phyloP scores from a whole-genome alignment of 2,113 vertebrate genomes.

The Dascyllus trimaculatus region DNA sequence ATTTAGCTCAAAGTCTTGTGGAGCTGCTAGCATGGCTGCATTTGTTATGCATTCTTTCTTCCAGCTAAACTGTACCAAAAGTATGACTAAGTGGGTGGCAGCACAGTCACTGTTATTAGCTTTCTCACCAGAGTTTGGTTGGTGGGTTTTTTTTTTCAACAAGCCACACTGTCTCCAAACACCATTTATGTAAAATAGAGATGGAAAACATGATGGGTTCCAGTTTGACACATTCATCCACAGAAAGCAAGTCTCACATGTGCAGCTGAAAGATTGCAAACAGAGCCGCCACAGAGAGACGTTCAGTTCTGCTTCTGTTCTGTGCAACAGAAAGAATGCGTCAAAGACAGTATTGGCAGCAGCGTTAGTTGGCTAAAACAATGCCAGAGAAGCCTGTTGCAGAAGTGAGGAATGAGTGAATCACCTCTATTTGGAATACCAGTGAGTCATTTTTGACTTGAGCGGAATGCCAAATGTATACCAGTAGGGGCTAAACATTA shows the following conservation, averaged over 20 bases:
- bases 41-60: slow-evolving; percentile 3
- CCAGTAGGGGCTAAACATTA: slow-evolving; percentile 38
- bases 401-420: slow-evolving; percentile 77
- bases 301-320: slow-evolving; percentile 45
- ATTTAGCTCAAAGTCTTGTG: neutral
- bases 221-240: slow-evolving; percentile 48
- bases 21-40: neutral
- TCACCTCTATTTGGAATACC: slow-evolving; percentile 72
- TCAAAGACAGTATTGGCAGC: slow-evolving; percentile 61
- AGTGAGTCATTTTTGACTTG: slow-evolving; percentile 72
- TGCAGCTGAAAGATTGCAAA: slow-evolving; percentile 46
- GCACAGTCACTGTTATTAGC: slow-evolving; percentile 23
- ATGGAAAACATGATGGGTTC: slow-evolving; percentile 54
- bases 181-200: slow-evolving; percentile 32
- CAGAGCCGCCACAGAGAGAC: slow-evolving; percentile 47
- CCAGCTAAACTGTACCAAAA: slow-evolving; percentile 16
- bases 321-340: slow-evolving; percentile 60
- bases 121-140: slow-evolving; percentile 37
- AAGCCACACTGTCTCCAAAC: slow-evolving; percentile 54
- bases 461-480: slow-evolving; percentile 66
- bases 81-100: slow-evolving; percentile 56
- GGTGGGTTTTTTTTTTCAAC: slow-evolving; percentile 48
- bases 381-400: slow-evolving; percentile 55
- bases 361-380: slow-evolving; percentile 42
- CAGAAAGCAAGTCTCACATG: slow-evolving; percentile 44